Evolutionary conservation across 2,797 vertebrate species (phyloP).

Genomic region (Gallinago nigripennis): DNA sequence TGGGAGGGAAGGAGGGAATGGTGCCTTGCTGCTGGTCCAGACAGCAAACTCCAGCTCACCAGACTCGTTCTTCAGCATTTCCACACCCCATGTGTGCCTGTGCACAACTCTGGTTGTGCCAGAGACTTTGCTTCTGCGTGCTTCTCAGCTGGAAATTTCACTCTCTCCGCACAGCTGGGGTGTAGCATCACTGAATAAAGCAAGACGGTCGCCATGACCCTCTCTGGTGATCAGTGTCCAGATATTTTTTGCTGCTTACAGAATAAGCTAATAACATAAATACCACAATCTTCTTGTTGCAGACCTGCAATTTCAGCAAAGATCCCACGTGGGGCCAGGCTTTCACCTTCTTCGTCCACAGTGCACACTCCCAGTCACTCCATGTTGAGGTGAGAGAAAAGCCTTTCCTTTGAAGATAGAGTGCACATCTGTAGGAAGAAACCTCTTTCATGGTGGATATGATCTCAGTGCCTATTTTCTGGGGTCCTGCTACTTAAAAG

Average conservation of each 20-base stretch:
- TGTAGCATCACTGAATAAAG: background rate
- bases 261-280: background rate
- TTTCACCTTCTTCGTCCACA: constrained; percentile 92
- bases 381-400: constrained; percentile 82
- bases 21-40: background rate
- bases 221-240: background rate
- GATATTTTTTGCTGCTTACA: background rate
- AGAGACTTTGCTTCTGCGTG: background rate
- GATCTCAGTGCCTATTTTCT: background rate
- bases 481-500: background rate
- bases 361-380: constrained; percentile 82
- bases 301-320: constrained; percentile 85
- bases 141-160: background rate
- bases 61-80: constrained; percentile 36
- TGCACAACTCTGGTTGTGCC: background rate
- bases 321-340: constrained; percentile 90
- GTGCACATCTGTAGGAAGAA: background rate
- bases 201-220: background rate
- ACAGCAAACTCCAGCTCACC: background rate
- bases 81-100: rapidly evolving
- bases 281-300: background rate
- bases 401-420: background rate
- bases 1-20: background rate
- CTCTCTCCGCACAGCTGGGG: background rate
- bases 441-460: background rate